Base-by-base conservation (phyloP, 2,113 vertebrate genomes). In the Columbina picui region DNA sequence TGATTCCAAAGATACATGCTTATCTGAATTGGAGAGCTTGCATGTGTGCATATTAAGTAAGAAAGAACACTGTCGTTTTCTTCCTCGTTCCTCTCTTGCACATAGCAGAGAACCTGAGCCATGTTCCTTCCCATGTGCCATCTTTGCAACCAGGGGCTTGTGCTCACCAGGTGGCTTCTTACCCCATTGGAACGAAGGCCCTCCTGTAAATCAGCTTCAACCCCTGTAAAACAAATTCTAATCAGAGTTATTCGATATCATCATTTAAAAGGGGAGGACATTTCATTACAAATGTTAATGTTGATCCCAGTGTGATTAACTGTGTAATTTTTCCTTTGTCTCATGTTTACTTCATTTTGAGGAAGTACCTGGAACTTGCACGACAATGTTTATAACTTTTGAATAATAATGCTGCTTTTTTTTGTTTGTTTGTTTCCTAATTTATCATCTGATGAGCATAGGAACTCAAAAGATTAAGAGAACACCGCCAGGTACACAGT, bases 21-120 rank as follows among this genome's bases (percentile, higher is more conserved):
- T 94, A 79, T 91, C 53, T 90, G 82, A 82, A 75, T 75, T 71
- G 56, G 70, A n/a, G 47, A 93, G 56, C 70, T 75, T 84, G 22
- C 68, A 7, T 68, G 13, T 34, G 8, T 47, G 17, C 10, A 6
- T 53, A 41, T 87, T 85, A 68, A 92, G 45, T 32, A 84, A 64
- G 78, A 84, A 70, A 23, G 27, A 89, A 15, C 27, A 14, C 12
- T 39, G 7, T 32, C 29, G 34, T 94, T 83, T 92, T 47, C 34
- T 92, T 95, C 88, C 68, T 92, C 45, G 29, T 95, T 92, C 79
- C 45, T 86, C 12, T 73, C 7, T 39, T 18, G 22, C 0, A 27
- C 56, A n/a, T 49, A 36, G 49, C 53, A 76, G 45, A 18, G 55
- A 87, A 87, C 26, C 47, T 82, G 56, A 47, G 65, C 34, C 26